Percentiles rank a stretch among this genome's conserved stretches.
These are phyloP conservation scores for Falco biarmicus DNA, from an alignment of 2,797 vertebrate species.

Conservation along the genomic window DNA sequence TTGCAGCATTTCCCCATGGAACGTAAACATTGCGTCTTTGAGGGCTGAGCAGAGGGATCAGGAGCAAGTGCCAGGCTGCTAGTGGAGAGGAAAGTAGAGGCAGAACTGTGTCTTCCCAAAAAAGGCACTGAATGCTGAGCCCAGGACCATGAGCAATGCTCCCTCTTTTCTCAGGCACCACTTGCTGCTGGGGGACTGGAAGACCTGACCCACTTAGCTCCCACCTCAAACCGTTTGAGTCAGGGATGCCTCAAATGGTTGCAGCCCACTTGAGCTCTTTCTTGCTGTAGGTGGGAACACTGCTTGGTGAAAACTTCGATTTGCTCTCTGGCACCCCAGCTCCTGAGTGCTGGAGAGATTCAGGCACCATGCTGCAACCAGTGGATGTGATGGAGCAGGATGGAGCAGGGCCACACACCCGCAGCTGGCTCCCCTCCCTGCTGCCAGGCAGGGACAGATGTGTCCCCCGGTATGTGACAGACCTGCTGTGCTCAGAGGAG, in stretches of 20 bases:
- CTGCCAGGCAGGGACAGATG: background rate
- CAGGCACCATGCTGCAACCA: background rate
- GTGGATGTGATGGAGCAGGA: no score
- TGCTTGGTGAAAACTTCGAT: background rate
- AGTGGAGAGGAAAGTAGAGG: background rate
- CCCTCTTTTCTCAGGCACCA: background rate
- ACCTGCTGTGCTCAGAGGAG: background rate
- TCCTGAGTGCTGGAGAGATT: background rate
- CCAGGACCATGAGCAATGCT: background rate
- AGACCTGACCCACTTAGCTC: background rate
- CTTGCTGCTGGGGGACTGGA: background rate
- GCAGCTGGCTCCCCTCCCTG: background rate
- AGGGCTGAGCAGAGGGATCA: background rate
- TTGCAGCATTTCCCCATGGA: background rate
- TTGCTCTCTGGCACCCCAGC: background rate
- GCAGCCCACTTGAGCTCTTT: background rate
- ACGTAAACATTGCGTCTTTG: background rate
- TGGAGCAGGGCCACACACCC: background rate
- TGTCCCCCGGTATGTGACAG: background rate
- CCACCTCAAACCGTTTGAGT: background rate
- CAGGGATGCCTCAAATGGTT: background rate
- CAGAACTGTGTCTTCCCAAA: background rate
- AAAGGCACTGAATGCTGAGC: background rate
- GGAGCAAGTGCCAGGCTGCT: background rate
- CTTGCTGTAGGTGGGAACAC: background rate